phyloP scores from a whole-genome alignment of 2,888 invertebrate species.

The Himalopsyche tibetana region DNA sequence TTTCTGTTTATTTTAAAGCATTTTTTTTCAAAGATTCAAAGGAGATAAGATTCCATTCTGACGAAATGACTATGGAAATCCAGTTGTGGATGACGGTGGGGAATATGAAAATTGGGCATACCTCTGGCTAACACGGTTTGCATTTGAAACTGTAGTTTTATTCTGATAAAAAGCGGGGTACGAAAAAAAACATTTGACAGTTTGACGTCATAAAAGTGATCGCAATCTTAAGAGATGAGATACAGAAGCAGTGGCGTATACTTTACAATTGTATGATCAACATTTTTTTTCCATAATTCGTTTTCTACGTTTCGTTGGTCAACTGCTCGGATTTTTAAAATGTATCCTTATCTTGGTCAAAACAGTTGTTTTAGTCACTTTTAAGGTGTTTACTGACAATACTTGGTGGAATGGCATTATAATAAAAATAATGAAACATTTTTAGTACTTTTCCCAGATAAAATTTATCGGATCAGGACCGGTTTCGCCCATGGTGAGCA shows the following conservation, averaged over 20 bases:
- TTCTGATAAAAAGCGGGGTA: slow-evolving; percentile 45
- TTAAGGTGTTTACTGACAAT: too few relatives aligned
- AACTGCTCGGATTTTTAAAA: too few relatives aligned
- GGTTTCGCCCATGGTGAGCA: too few relatives aligned
- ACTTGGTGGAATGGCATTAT: too few relatives aligned
- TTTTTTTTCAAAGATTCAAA: slow-evolving; percentile 5
- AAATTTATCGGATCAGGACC: too few relatives aligned
- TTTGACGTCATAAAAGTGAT: slow-evolving; percentile 61
- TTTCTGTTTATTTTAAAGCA: slow-evolving; percentile 40
- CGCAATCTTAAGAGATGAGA: slow-evolving; percentile 58
- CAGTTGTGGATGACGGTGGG: slow-evolving; percentile 24
- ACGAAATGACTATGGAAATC: slow-evolving; percentile 37
- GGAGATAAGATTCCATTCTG: slow-evolving; percentile 35
- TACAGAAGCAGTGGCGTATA: slow-evolving; percentile 10
- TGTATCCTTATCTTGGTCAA: too few relatives aligned
- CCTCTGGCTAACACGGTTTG: slow-evolving; percentile 50
- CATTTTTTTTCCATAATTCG: too few relatives aligned
- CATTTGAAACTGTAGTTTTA: slow-evolving; percentile 46
- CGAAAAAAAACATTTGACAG: slow-evolving; percentile 38
- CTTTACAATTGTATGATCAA: background rate
- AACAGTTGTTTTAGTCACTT: too few relatives aligned
- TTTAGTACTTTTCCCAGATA: too few relatives aligned
- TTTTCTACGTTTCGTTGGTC: too few relatives aligned
- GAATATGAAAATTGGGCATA: slow-evolving; percentile 32
- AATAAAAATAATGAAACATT: too few relatives aligned